Conservation (phyloP, 2,113 vertebrate species). For the Apus apus region DNA sequence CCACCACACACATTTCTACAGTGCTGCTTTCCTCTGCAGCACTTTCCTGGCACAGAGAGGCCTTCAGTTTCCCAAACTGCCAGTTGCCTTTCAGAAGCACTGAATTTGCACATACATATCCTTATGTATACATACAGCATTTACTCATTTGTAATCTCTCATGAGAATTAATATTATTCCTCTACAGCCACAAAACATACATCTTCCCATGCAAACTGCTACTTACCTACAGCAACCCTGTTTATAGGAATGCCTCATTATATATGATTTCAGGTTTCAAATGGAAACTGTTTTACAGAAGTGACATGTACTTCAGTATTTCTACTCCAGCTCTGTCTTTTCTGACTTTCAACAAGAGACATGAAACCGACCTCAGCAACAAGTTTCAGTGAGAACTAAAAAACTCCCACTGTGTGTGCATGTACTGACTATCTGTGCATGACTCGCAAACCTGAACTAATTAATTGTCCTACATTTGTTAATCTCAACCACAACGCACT, state of each 20-base stretch:
- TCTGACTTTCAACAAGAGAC: not conserved
- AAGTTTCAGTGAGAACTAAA: not conserved
- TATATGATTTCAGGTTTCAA: constrained; percentile 46
- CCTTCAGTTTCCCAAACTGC: constrained; percentile 2
- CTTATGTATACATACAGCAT: constrained; percentile 24
- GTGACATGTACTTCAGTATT: constrained; percentile 12
- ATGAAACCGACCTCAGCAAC: not conserved
- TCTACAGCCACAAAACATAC: constrained; percentile 1
- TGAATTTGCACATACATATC: not conserved
- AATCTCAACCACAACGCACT: not conserved
- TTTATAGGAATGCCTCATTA: constrained; percentile 30
- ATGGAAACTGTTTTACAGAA: constrained; percentile 15
- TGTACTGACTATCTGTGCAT: not conserved
- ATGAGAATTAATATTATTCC: constrained; percentile 39
- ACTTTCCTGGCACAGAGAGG: not conserved
- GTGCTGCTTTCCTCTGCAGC: not conserved
- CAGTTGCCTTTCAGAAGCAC: constrained; percentile 10
- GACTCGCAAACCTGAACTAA: constrained; percentile 21
- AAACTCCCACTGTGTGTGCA: not conserved
- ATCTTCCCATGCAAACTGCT: constrained; percentile 5
- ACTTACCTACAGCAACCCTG: not conserved
- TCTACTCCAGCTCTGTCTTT: not conserved
- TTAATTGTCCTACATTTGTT: not conserved
- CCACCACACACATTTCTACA: fast-evolving
- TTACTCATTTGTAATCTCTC: constrained; percentile 32